A percentile compares a stretch with the other conserved stretches of the same genome.
Evolutionary conservation across 2,888 invertebrate species (phyloP).

Genomic region (Erebia aethiops): DNA sequence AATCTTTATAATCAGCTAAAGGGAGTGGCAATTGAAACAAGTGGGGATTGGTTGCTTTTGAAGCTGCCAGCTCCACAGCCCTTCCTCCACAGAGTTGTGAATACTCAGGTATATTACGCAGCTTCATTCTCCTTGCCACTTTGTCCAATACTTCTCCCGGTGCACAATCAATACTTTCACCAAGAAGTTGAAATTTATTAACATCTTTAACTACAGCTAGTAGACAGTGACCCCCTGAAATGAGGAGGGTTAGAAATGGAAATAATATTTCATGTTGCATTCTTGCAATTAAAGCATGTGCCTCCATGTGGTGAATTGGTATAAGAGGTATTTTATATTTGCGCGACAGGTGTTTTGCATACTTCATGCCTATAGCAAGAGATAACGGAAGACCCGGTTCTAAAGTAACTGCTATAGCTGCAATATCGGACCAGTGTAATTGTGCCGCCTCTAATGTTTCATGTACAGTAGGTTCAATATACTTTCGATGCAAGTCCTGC

Average conservation of each 20-base stretch:
- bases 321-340: conserved; percentile 91
- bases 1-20: conserved; percentile 86
- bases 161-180: conserved; percentile 91
- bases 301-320: conserved; percentile 99
- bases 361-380: conserved; percentile 90
- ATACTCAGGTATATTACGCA: conserved; percentile 90
- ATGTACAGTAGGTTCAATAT: conserved; percentile 89
- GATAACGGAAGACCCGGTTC: conserved; percentile 93
- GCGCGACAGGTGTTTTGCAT: conserved; percentile 90
- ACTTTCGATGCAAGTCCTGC: conserved; percentile 89
- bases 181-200: conserved; percentile 90
- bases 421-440: conserved; percentile 85
- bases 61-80: conserved; percentile 93
- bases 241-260: conserved; percentile 94
- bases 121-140: conserved; percentile 91
- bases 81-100: conserved; percentile 90
- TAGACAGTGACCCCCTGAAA: conserved; percentile 97
- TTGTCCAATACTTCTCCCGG: conserved; percentile 98
- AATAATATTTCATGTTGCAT: conserved; percentile 88
- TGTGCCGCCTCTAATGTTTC: conserved; percentile 86
- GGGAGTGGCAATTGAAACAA: conserved; percentile 87
- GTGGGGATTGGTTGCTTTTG: conserved; percentile 85
- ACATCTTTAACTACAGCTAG: conserved; percentile 89
- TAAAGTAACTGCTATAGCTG: conserved; percentile 95
- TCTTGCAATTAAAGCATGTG: conserved; percentile 96